Base-by-base conservation (phyloP, 2,888 invertebrate species). In the Chouioia cunea region DNA sequence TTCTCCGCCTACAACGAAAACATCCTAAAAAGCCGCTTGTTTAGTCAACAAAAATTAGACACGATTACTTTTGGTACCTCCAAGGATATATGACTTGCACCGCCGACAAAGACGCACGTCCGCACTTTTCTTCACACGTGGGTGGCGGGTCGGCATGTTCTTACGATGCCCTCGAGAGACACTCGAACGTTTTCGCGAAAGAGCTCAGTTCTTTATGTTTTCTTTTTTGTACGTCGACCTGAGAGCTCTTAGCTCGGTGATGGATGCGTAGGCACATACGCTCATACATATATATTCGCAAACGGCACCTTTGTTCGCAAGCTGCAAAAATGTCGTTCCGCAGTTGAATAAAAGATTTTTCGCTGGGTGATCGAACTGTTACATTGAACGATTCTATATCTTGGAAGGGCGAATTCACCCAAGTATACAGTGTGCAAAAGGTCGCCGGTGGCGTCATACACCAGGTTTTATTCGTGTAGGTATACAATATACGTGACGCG, bases 141-240 rank as follows among this genome's bases (percentile, higher is more conserved):
- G 83, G 83, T 82, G 80, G 81, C 80, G 79, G 36, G 79, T 80
- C 83, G 80, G 80, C 81, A 76, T 79, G 78, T 79, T 83, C 36
- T 83, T 83, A 82, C 81, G 82, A 81, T 77, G 78, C 81, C 79
- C 80, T 80, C 79, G 78, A 81, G 82, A 80, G 47, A 48, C 27
- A n/a, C 1, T 16, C 36, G 4, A 20, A 23, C 44, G 52, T 16
- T 36, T 36, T 36, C 36, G 36, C 36, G 22, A 53, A 23, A 36
- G 36, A 8, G 12, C 22, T 43, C 15, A 27, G 18, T 50, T 56
- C 56, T 20, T 50, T 58, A 43, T 48, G 20, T 22, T 36, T 36
- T 4, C 6, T 36, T 36, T 36, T 8, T 59, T 59, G 36, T 58
- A 52, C 58, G 36, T 50, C 48, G 56, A 4, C 16, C 15, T n/a